A percentile compares a stretch with the other conserved stretches of the same genome.
phyloP scores from a whole-genome alignment of 37 sponge, comb jelly and placozoan species.

The Haliclona indistincta region DNA sequence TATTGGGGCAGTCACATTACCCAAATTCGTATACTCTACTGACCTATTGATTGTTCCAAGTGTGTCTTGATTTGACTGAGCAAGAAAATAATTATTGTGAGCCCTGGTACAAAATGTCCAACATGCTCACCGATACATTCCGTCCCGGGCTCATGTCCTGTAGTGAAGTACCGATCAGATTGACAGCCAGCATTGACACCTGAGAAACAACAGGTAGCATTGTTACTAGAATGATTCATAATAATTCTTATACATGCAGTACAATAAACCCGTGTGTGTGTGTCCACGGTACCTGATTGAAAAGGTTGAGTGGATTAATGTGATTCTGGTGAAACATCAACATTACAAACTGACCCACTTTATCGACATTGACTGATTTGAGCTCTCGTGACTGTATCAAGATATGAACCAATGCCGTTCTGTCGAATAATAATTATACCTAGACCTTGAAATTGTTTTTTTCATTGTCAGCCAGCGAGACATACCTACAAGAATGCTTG shows the following conservation, averaged over 20 bases:
- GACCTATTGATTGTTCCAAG: slow-evolving; percentile 37
- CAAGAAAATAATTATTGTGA: not conserved
- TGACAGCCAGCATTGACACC: not conserved
- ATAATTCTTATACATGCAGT: no score
- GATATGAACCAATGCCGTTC: not conserved
- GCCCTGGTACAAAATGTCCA: slow-evolving; percentile 1
- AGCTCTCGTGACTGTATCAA: slow-evolving; percentile 67
- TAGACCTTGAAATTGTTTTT: slow-evolving; percentile 50
- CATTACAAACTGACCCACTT: slow-evolving; percentile 57
- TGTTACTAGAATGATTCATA: no score
- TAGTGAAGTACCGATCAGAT: not conserved
- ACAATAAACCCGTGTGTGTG: no score
- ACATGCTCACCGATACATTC: not conserved
- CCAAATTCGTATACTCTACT: not conserved
- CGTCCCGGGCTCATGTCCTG: not conserved
- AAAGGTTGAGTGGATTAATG: slow-evolving; percentile 81
- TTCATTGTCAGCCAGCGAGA: slow-evolving; percentile 59
- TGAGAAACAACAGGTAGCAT: not conserved
- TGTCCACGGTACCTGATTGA: slow-evolving; percentile 85
- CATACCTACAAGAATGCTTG: slow-evolving; percentile 9
- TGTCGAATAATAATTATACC: not conserved
- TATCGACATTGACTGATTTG: slow-evolving; percentile 81
- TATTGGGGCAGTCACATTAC: not conserved
- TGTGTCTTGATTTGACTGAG: slow-evolving; percentile 9
- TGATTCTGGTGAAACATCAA: slow-evolving; percentile 74